Evolutionary conservation across 2,888 invertebrate genomes (phyloP), one percentile per base, ranked within the genome.

Genomic region (Zaprionus lineosus): DNA sequence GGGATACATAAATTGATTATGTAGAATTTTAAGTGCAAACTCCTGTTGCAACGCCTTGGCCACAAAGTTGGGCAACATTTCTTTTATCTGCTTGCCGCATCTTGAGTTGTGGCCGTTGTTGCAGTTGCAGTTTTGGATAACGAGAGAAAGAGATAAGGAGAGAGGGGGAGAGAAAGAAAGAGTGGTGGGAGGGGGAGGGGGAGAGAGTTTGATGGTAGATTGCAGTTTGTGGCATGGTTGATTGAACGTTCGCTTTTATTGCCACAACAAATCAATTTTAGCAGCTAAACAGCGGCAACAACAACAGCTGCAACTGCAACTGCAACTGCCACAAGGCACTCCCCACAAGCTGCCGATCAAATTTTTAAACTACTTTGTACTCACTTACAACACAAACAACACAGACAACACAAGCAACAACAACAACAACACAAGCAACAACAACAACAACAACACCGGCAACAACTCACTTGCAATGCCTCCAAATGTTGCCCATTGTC

Each of bases 251-350:
- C 53, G 74, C 43, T 78, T 81, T 77, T 84, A 60, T 71, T 78
- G 81, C 84, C 71, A 75, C 81, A 81, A 81, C 81, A 81, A 84
- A 81, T 81, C 81, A 81, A 81, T 81, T 81, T 81, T 71, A 66
- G 43, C 62, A 55, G 62, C 63, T 52, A 39, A 40, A 48, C 68
- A 71, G 64, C 55, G 61, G 40, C 62, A 60, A 21, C 60, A 46
- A 16, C 36, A 39, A 34, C 52, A 46, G 26, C 14, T 19, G 31
- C 31, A 31, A 9, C 18, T 9, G 36, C 39, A 39, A 18, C 19
- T 19, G 40, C 40, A 15, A 28, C 28, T 21, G 26, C 18, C 15
- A 12, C 47, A 47, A 36, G 68, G 70, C 68, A 69, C 68, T 69
- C 68, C 68, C 60, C 39, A 39, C 29, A 40, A 29, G 62, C 56